A percentile compares a stretch with the other conserved stretches of the same genome.
phyloP scores from a whole-genome alignment of 2,888 invertebrate species.

The Meloe dianella region DNA sequence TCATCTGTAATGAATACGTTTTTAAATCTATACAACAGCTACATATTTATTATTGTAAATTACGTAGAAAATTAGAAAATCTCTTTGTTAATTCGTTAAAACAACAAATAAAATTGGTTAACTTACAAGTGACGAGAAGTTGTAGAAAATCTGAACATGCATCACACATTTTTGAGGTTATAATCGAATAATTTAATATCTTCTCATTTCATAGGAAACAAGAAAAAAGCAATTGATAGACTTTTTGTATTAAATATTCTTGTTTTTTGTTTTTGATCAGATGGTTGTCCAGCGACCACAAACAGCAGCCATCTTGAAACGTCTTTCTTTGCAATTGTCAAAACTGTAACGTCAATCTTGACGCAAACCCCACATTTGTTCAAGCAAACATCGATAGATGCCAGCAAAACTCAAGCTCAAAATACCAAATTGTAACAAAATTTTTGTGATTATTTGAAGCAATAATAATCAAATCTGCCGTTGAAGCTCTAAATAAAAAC shows the following conservation, averaged over 20 bases:
- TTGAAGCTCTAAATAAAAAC: no score
- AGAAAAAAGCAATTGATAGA: conserved; percentile 26
- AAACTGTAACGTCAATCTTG: not conserved
- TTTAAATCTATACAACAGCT: conserved; percentile 19
- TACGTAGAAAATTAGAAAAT: no score
- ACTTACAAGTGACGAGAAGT: conserved; percentile 85
- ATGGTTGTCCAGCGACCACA: conserved; percentile 52
- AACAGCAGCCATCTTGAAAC: conserved; percentile 56
- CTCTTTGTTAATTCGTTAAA: no score
- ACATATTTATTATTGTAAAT: not conserved
- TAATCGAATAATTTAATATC: conserved; percentile 36
- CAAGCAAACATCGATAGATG: not conserved
- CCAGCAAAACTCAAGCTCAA: not conserved
- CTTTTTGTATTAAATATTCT: conserved; percentile 28
- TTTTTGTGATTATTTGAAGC: no score
- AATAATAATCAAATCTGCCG: no score
- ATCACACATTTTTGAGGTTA: conserved; percentile 78
- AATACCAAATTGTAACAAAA: no score
- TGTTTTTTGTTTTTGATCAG: conserved; percentile 38
- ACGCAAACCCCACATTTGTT: not conserved
- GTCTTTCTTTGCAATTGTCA: conserved; percentile 25
- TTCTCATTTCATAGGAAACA: conserved; percentile 39
- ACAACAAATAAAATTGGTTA: conserved; percentile 13
- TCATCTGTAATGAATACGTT: conserved; percentile 68
- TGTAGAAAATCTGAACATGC: conserved; percentile 93